A percentile compares a stretch with the other conserved stretches of the same genome.
phyloP scores from a whole-genome alignment of 35 echinoderm and acorn worm genomes.

The Strongylocentrotus purpuratus region DNA sequence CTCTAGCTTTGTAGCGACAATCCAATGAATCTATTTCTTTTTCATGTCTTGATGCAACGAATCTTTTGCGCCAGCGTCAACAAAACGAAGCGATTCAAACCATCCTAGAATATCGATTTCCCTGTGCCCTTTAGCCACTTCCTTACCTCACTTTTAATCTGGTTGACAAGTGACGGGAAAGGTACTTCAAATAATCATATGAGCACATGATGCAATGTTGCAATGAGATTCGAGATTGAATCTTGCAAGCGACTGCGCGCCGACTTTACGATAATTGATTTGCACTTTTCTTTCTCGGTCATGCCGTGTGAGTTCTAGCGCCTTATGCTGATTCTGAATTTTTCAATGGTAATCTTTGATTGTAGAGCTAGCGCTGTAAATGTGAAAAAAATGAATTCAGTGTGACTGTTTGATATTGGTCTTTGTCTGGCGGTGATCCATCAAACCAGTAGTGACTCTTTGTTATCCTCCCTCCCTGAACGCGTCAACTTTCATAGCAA shows the following conservation, averaged over 20 bases:
- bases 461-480: neutral
- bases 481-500: neutral
- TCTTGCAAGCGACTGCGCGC: neutral
- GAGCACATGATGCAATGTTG: constrained; percentile 1
- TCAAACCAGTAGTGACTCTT: neutral
- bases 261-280: constrained; percentile 12
- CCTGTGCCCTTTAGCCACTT: neutral
- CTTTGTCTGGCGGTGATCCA: neutral
- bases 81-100: neutral
- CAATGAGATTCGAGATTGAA: constrained; percentile 3
- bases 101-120: neutral
- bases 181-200: neutral
- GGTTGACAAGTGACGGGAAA: neutral
- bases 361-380: neutral
- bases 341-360: neutral
- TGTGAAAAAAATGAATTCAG: neutral
- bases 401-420: neutral
- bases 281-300: constrained; percentile 6
- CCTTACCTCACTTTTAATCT: constrained; percentile 1
- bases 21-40: neutral
- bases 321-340: neutral
- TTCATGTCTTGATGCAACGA: neutral
- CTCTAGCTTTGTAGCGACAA: neutral
- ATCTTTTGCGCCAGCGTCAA: neutral
- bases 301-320: neutral